Base-by-base conservation (phyloP, 2,113 vertebrate genomes). In the Catharus fuscescens region DNA sequence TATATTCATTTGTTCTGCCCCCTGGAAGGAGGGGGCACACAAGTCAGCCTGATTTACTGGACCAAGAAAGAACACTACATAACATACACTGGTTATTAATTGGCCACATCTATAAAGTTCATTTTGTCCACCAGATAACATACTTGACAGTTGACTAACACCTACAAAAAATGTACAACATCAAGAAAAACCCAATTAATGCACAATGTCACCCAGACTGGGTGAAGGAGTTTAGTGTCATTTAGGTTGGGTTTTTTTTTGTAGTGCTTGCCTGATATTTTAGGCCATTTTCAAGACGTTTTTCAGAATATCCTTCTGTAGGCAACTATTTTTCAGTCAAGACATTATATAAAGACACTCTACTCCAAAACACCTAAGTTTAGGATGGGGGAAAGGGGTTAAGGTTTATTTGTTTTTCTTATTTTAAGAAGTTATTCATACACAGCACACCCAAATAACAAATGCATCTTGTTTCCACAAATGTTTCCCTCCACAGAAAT, bases 111-210 rank as follows among this genome's bases (percentile, higher is more conserved):
- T 73, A 66, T 47, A 28, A 79, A 20, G 9, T 13, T 52, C 47
- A 69, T 78, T 62, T 47, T 70, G 21, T 59, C 34, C 80, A 56
- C 18, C 57, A 67, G 8, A 44, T 44, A 53, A 57, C 14, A n/a
- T 5, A 78, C 45, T 78, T 82, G 38, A 31, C 38, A 93, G 83
- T 44, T 50, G 71, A 84, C 66, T 88, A 80, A 85, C 19, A 81
- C 19, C 80, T 47, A 67, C 74, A 90, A 85, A 88, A 42, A 83
- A 62, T 10, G 28, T 42, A 57, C 65, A 78, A 8, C 29, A 9
- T 79, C 52, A 95, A 59, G 44, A 93, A 95, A 93, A 85, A 76
- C 17, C 9, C 13, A 94, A 91, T 76, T 80, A 64, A 54, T 54
- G 48, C 50, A 74, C 45, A 81, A 54, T 32, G 19, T 71, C 61